Evolutionary conservation across 2,797 vertebrate genomes (phyloP).

Genomic region (Enteromius afrohamiltoni): DNA sequence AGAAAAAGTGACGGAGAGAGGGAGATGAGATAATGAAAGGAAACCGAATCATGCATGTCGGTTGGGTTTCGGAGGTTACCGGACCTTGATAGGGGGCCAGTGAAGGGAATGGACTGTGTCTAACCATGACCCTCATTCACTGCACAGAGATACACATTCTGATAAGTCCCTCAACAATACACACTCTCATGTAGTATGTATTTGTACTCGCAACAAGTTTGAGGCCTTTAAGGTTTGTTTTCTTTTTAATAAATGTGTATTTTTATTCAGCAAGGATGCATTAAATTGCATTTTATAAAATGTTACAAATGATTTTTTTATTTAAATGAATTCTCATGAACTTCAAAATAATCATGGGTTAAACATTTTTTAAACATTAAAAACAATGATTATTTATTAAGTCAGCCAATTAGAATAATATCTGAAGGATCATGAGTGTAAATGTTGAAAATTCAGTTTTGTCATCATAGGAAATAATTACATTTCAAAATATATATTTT

Average conservation of each 20-base stretch:
- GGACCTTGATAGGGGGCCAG: neutral
- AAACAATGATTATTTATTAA: neutral
- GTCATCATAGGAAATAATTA: neutral
- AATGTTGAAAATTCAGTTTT: neutral
- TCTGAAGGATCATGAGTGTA: neutral
- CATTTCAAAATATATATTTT: neutral
- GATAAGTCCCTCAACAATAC: neutral
- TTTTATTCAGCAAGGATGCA: neutral
- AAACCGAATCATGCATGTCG: conserved; percentile 30
- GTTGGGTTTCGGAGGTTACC: conserved; percentile 5
- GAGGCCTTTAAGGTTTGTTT: neutral
- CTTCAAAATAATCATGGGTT: neutral
- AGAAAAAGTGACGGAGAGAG: conserved; percentile 35
- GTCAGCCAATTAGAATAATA: neutral
- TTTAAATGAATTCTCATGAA: neutral
- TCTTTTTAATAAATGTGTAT: neutral
- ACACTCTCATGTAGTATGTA: neutral
- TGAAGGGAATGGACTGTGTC: neutral
- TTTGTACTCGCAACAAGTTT: neutral
- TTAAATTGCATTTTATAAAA: neutral
- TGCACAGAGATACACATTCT: neutral
- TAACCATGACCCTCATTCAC: conserved; percentile 31
- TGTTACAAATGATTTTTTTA: neutral
- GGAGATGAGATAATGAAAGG: conserved; percentile 48
- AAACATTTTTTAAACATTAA: neutral